Evolutionary conservation across 2,888 invertebrate species (phyloP), one percentile per base, ranked within the genome.

Genomic region (Halictus quadricinctus): DNA sequence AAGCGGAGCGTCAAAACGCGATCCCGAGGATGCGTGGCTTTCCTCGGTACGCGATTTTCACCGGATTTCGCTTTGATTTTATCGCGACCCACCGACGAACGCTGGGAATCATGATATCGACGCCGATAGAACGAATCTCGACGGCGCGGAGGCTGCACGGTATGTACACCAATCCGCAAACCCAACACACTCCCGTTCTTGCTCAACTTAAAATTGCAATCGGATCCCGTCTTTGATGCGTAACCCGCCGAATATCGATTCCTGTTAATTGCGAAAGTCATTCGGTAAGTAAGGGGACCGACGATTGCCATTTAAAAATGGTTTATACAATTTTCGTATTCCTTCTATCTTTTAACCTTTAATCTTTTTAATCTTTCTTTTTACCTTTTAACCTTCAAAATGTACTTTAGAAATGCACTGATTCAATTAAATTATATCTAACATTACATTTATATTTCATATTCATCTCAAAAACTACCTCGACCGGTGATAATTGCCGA

Each of bases 21-120:
- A 82, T 83, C 74, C 83, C 13, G 83, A 41, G 72, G 76, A 78
- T 84, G 78, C 83, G 87, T 79, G 78, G 70, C n/a, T 76, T 73
- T 72, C 79, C 80, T 76, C 69, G 21, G 58, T 15, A 29, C 70
- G 48, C 80, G 86, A 80, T 84, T 87, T 87, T 84, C 86, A 50
- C 72, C 78, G 81, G 86, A 86, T 86, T 84, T 74, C 72, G 72
- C 86, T 87, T 87, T 87, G 87, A 87, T 87, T 86, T 87, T 87
- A 81, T 86, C 83, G 74, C 46, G 13, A 36, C 64, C 50, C 74
- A 25, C 54, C 74, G 64, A 8, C n/a, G 60, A 41, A n/a, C 18
- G 41, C 41, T 15, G 36, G 18, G 48, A 54, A 72, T 74, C 76
- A 50, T 48, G 83, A 79, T 83, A 77, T 84, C 83, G 86, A 83